phyloP scores from a whole-genome alignment of 2,888 invertebrate species.

The Nemotelus nigrinus region DNA sequence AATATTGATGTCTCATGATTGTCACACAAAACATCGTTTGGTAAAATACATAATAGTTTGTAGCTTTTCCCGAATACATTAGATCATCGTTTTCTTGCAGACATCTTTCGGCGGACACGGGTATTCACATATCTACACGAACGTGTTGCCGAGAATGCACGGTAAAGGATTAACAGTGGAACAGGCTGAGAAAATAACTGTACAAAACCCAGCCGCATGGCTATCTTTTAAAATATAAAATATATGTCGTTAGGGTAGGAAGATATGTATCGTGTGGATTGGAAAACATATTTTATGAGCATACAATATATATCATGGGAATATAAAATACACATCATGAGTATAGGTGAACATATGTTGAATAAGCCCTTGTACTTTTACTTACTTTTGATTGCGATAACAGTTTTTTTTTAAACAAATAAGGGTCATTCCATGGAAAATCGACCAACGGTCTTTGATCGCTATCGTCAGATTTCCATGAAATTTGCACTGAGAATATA shows the following conservation, averaged over 20 bases:
- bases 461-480: too few species aligned
- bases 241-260: neutral
- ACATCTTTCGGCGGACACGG: constrained; percentile 84
- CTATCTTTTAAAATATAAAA: constrained; percentile 59
- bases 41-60: constrained; percentile 63
- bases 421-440: too few species aligned
- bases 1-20: constrained; percentile 81
- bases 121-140: constrained; percentile 78
- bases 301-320: too few species aligned
- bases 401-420: too few species aligned
- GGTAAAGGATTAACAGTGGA: constrained; percentile 72
- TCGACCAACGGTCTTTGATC: too few species aligned
- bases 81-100: constrained; percentile 65
- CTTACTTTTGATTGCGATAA: too few species aligned
- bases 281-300: too few species aligned
- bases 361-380: too few species aligned
- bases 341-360: too few species aligned
- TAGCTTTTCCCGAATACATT: neutral
- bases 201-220: constrained; percentile 79
- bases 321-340: too few species aligned
- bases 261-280: too few species aligned
- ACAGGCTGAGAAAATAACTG: constrained; percentile 74
- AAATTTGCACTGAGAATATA: too few species aligned
- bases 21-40: constrained; percentile 86
- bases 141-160: constrained; percentile 77